Conservation (phyloP, 2,113 vertebrate species). For the Variabilichromis moorii region DNA sequence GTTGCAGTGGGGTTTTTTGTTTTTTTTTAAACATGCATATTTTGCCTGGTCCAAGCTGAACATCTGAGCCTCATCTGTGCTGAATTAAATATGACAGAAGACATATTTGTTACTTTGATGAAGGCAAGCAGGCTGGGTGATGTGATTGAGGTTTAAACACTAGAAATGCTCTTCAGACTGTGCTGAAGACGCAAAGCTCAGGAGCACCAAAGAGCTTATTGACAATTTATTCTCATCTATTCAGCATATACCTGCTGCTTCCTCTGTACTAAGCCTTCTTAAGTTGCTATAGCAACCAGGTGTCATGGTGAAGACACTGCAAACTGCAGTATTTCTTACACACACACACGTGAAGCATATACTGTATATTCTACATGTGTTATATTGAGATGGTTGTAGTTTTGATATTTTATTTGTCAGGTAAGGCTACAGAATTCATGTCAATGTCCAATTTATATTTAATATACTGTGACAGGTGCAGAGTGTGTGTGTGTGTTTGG, state of each 20-base stretch:
- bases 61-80: not conserved
- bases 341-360: not conserved
- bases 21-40: not conserved
- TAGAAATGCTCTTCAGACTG: not conserved
- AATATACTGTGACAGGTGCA: not conserved
- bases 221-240: conserved; percentile 22
- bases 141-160: not conserved
- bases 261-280: not conserved
- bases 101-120: not conserved
- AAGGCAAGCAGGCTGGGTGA: not conserved
- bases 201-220: not conserved
- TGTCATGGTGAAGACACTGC: not conserved
- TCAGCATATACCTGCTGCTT: not conserved
- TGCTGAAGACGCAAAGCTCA: not conserved
- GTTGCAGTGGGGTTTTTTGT: accelerated
- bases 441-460: not conserved
- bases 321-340: not conserved
- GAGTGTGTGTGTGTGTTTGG: not conserved
- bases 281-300: conserved; percentile 37
- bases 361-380: not conserved
- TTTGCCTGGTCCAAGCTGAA: not conserved
- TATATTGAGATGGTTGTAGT: not conserved
- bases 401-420: not conserved
- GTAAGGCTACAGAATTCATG: not conserved
- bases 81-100: not conserved